A percentile compares a stretch with the other conserved stretches of the same genome.
Conservation (phyloP, 2,797 vertebrate species). For the Gambelia wislizenii region DNA sequence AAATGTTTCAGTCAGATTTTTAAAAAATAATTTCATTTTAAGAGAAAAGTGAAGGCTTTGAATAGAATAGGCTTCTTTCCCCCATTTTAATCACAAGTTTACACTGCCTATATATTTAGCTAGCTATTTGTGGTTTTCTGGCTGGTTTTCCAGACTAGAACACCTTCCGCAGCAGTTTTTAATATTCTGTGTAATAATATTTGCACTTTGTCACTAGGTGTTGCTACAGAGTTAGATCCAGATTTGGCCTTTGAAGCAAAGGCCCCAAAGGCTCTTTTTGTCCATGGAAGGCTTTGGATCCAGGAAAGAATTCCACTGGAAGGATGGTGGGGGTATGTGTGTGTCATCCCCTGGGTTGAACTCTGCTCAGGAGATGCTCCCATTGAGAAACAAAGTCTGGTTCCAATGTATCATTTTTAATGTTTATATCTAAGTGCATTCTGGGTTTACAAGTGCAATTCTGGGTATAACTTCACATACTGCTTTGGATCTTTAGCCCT, state of each 20-base stretch:
- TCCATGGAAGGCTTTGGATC: not conserved
- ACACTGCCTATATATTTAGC: not conserved
- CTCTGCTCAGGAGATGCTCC: not conserved
- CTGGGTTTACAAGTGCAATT: not conserved
- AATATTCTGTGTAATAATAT: not conserved
- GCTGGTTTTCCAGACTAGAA: not conserved
- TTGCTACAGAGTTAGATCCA: not conserved
- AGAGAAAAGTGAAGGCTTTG: not conserved
- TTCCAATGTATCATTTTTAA: not conserved
- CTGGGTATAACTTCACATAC: too few species aligned
- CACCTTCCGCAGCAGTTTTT: not conserved
- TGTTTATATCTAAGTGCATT: not conserved
- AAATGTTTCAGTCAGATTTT: not conserved
- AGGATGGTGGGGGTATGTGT: not conserved
- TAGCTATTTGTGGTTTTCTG: not conserved
- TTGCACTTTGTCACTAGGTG: not conserved
- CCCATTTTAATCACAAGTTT: not conserved
- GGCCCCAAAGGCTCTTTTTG: not conserved
- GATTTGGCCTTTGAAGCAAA: not conserved
- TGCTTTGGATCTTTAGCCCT: too few species aligned
- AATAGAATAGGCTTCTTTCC: not conserved
- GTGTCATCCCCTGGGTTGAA: not conserved
- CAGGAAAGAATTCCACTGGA: not conserved
- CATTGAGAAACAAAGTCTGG: not conserved
- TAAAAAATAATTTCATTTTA: not conserved